These are phyloP conservation scores for Aphidius gifuensis DNA, from an alignment of 1,140 invertebrate genomes.

Conservation along the genomic window DNA sequence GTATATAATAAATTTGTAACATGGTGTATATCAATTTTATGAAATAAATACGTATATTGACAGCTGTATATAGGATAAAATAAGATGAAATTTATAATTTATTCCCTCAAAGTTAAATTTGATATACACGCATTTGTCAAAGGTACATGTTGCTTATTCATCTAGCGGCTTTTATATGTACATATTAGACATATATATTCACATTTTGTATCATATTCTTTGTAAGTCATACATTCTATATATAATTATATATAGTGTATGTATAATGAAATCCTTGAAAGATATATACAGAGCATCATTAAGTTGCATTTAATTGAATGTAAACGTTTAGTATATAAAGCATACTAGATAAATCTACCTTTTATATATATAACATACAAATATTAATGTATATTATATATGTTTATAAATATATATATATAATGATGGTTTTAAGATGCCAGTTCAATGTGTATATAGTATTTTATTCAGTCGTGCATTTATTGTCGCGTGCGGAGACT, in stretches of 20 bases:
- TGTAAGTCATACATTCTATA: no score
- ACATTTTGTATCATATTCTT: conserved; percentile 10
- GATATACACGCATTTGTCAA: conserved; percentile 17
- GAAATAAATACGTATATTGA: background rate
- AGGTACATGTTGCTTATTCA: background rate
- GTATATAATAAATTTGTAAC: background rate
- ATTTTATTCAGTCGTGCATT: no score
- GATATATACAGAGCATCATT: conserved; percentile 8
- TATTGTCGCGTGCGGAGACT: no score
- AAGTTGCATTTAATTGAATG: conserved; percentile 25
- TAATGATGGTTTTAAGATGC: no score
- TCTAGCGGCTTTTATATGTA: conserved; percentile 6
- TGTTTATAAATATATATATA: no score
- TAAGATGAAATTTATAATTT: conserved; percentile 2
- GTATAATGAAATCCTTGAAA: no score
- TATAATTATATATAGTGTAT: no score
- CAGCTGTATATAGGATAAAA: background rate
- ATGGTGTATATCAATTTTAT: no score
- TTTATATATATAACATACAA: no score
- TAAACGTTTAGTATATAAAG: conserved; percentile 22
- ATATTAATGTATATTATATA: no score
- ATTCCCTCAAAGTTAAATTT: conserved; percentile 5
- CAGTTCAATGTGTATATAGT: no score
- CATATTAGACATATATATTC: conserved; percentile 1
- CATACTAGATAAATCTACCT: background rate